These are phyloP conservation scores for Lasioglossum vierecki DNA, from an alignment of 2,888 invertebrate species.

Conservation along the genomic window DNA sequence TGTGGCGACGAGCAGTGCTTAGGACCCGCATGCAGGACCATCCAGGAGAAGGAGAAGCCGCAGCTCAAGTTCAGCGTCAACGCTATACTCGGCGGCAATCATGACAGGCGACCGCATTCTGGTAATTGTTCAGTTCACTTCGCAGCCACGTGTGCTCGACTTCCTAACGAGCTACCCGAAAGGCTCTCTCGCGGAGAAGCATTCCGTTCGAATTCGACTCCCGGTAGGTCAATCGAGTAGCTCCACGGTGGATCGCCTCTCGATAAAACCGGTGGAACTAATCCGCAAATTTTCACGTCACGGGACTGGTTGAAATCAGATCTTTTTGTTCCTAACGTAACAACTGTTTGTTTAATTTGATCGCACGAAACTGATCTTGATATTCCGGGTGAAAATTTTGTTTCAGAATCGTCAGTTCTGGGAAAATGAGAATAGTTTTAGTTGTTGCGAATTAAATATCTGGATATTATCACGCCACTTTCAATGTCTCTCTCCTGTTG, in stretches of 20 bases:
- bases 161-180: background rate
- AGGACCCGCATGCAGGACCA: conserved; percentile 77
- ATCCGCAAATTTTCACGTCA: background rate
- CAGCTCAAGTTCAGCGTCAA: conserved; percentile 96
- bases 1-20: conserved; percentile 81
- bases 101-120: conserved; percentile 82
- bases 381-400: too few species aligned
- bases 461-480: too few species aligned
- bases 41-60: conserved; percentile 87
- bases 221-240: background rate
- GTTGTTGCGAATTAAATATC: background rate
- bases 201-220: background rate
- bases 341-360: too few species aligned
- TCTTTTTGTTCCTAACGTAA: background rate
- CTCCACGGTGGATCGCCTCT: too few species aligned
- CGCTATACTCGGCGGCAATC: conserved; percentile 92
- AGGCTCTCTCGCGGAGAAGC: background rate
- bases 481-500: too few species aligned
- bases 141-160: background rate
- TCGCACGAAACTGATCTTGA: too few species aligned
- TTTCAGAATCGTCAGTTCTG: too few species aligned
- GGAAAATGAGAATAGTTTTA: too few species aligned
- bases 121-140: conserved; percentile 74
- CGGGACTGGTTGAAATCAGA: background rate
- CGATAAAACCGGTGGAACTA: background rate